Percentiles rank a stretch among this genome's conserved stretches.
phyloP scores from a whole-genome alignment of 1,140 invertebrate genomes.

The Mizuhopecten yessoensis region DNA sequence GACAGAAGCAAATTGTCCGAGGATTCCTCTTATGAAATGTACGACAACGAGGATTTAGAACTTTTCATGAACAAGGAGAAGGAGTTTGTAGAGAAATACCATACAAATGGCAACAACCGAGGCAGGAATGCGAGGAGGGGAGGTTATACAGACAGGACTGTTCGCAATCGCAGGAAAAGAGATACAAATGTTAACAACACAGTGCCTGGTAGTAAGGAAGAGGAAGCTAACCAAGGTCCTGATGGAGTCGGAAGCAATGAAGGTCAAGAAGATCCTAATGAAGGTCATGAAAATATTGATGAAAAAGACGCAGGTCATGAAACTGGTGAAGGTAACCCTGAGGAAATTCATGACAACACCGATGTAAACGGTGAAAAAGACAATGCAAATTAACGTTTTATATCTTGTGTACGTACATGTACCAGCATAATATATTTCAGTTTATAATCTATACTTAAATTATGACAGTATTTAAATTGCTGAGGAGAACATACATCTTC shows the following conservation, averaged over 20 bases:
- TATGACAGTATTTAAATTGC: neutral
- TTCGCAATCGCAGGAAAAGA: too few relatives aligned
- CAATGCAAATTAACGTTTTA: neutral
- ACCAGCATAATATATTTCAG: neutral
- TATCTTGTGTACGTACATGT: neutral
- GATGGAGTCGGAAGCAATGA: neutral
- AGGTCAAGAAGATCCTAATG: neutral
- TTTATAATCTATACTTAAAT: neutral
- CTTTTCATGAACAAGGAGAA: neutral
- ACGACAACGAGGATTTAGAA: neutral
- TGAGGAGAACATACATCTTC: neutral
- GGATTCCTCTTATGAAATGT: neutral
- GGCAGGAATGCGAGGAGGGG: neutral
- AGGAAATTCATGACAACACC: neutral
- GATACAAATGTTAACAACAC: too few relatives aligned
- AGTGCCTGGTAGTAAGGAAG: too few relatives aligned
- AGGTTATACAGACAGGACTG: too few relatives aligned
- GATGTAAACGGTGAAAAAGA: neutral
- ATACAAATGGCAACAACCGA: neutral
- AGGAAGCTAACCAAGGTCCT: too few relatives aligned
- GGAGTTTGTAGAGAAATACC: neutral
- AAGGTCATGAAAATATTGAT: neutral
- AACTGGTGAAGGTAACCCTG: neutral
- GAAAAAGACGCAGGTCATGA: neutral
- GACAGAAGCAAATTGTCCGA: neutral